These are phyloP conservation scores for Canis aureus DNA, from an alignment of 2,113 vertebrate genomes.

Conservation along the genomic window DNA sequence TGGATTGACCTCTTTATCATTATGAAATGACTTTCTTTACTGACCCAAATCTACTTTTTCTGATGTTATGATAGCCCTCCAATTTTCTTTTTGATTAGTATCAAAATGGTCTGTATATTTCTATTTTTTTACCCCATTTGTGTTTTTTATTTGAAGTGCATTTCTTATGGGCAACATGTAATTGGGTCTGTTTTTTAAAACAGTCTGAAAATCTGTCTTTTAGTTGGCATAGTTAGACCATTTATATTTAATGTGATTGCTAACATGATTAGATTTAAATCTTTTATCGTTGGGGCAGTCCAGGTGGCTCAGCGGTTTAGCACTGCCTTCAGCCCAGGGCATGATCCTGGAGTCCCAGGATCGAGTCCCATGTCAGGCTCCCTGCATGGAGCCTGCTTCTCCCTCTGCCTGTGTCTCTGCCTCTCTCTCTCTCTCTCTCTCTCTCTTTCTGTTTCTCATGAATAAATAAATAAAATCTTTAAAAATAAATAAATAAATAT, in stretches of 20 bases:
- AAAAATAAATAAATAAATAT: too few relatives aligned
- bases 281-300: not conserved
- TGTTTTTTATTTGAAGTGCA: conserved; percentile 41
- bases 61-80: not conserved
- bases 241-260: conserved; percentile 13
- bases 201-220: conserved; percentile 52
- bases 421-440: too few relatives aligned
- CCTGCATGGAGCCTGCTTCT: too few relatives aligned
- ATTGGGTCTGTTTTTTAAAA: not conserved
- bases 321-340: too few relatives aligned
- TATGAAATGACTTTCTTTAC: conserved; percentile 18
- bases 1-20: conserved; percentile 4
- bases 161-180: conserved; percentile 14
- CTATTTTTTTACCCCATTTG: conserved; percentile 30
- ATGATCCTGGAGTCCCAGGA: too few relatives aligned
- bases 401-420: too few relatives aligned
- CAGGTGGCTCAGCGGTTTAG: too few relatives aligned
- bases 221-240: conserved; percentile 21
- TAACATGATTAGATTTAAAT: not conserved
- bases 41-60: not conserved
- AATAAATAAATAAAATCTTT: too few relatives aligned
- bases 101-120: not conserved
- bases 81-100: conserved; percentile 41
- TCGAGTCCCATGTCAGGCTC: too few relatives aligned
- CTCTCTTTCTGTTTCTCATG: too few relatives aligned